Conservation (phyloP, 1,140 invertebrate species). For the Anthonomus grandis region DNA sequence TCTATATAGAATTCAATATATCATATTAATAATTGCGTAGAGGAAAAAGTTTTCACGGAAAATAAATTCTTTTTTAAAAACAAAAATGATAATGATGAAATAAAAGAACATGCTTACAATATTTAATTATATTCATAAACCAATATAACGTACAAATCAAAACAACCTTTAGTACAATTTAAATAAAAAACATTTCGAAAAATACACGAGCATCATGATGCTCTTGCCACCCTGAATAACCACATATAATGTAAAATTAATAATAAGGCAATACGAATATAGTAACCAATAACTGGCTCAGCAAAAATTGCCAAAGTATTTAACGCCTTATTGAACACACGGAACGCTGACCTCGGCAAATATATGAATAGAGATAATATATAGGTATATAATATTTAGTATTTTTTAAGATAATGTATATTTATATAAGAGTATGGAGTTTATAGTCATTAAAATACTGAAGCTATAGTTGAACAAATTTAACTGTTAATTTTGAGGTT, state of each 20-base stretch:
- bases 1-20: too few relatives aligned
- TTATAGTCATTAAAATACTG: slow-evolving; percentile 30
- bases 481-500: slow-evolving; percentile 36
- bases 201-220: slow-evolving; percentile 33
- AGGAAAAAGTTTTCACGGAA: too few relatives aligned
- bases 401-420: slow-evolving; percentile 40
- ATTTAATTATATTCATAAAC: slow-evolving; percentile 37
- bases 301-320: slow-evolving; percentile 28
- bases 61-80: too few relatives aligned
- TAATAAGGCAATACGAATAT: slow-evolving; percentile 40
- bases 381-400: slow-evolving; percentile 33
- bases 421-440: slow-evolving; percentile 32
- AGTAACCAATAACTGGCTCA: slow-evolving; percentile 25
- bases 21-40: too few relatives aligned
- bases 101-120: slow-evolving; percentile 11
- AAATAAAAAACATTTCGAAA: slow-evolving; percentile 36
- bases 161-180: slow-evolving; percentile 35
- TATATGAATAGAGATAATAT: slow-evolving; percentile 37
- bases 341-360: slow-evolving; percentile 20
- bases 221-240: slow-evolving; percentile 49
- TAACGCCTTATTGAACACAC: too few relatives aligned
- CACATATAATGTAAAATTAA: slow-evolving; percentile 38
- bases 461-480: slow-evolving; percentile 26
- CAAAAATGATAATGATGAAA: background rate
- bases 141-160: slow-evolving; percentile 36